Percentiles rank a stretch among this genome's conserved stretches.
These are phyloP conservation scores for Aphelenchoides besseyi DNA, from an alignment of 1,140 invertebrate species.

Conservation along the genomic window DNA sequence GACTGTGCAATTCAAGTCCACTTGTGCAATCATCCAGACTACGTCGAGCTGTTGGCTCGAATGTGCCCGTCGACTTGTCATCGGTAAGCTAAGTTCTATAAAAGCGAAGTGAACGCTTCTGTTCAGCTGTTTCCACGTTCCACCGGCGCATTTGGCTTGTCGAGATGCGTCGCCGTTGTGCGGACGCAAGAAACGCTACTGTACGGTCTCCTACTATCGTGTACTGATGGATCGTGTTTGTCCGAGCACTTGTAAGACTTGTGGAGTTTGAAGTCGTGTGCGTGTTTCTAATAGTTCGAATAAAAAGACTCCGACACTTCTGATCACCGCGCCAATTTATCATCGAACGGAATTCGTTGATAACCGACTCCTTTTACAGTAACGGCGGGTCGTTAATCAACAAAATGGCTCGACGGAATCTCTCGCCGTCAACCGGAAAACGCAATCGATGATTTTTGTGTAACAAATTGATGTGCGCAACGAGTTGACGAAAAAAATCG, in stretches of 20 bases:
- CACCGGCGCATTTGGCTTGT: not conserved
- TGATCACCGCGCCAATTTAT: too few species aligned
- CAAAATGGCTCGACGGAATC: too few species aligned
- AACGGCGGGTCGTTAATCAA: too few species aligned
- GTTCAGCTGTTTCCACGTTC: not conserved
- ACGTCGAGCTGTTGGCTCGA: not conserved
- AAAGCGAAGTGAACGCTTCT: not conserved
- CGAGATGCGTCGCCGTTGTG: constrained; percentile 9
- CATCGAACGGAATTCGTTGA: too few species aligned
- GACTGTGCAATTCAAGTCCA: not conserved
- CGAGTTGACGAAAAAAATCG: too few species aligned
- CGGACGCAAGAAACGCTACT: not conserved
- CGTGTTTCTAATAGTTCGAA: too few species aligned
- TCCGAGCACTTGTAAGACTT: not conserved
- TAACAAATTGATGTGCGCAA: too few species aligned
- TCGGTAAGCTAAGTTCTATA: not conserved
- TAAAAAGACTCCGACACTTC: too few species aligned
- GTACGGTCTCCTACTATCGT: not conserved
- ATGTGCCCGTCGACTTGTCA: not conserved
- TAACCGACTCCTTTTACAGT: too few species aligned
- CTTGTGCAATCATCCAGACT: not conserved
- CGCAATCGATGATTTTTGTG: too few species aligned
- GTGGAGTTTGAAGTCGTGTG: not conserved
- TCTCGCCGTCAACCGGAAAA: too few species aligned
- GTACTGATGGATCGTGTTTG: constrained; percentile 1